Conservation (phyloP, 2,797 vertebrate genomes). For the Jordanella pulchra region DNA sequence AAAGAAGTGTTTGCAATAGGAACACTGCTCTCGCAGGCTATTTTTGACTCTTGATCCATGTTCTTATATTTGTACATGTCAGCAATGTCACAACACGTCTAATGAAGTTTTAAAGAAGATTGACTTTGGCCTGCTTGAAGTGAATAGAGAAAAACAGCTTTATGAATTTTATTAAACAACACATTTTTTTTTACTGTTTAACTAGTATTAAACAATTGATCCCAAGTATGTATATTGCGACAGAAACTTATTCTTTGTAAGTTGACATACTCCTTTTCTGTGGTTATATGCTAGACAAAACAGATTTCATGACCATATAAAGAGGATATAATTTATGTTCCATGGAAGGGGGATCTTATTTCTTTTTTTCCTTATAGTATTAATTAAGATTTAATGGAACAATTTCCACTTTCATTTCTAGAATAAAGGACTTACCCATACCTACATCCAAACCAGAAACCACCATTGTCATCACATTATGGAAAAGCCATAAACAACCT, state of each 20-base stretch:
- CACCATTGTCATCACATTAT: background rate
- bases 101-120: conserved; percentile 57
- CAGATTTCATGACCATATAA: conserved; percentile 11
- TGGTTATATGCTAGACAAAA: conserved; percentile 2
- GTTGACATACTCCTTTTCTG: background rate
- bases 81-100: conserved; percentile 53
- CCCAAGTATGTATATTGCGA: conserved; percentile 1
- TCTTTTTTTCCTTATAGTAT: background rate
- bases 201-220: conserved; percentile 42
- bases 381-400: background rate
- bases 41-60: conserved; percentile 50
- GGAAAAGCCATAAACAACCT: background rate
- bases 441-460: background rate
- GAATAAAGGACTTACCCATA: background rate
- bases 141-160: conserved; percentile 26
- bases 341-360: no score
- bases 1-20: conserved; percentile 16
- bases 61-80: conserved; percentile 55
- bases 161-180: conserved; percentile 27
- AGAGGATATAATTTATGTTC: conserved; percentile 45
- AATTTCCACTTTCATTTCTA: background rate
- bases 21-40: conserved; percentile 38
- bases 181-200: conserved; percentile 28
- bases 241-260: background rate
- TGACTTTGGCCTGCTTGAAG: conserved; percentile 46